Evolutionary conservation across 1,140 invertebrate species (phyloP).

Genomic region (Leptinotarsa texana): DNA sequence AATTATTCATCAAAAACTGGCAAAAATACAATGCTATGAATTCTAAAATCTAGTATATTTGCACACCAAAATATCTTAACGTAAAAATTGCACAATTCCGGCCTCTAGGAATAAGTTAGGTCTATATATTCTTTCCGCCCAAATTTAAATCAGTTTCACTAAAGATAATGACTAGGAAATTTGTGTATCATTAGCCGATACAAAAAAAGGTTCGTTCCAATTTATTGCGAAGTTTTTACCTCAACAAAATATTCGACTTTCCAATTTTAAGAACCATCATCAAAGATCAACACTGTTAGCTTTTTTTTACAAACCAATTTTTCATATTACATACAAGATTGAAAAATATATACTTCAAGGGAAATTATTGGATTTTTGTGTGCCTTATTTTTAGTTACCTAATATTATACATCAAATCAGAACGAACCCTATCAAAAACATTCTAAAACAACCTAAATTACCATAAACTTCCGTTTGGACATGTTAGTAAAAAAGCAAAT

Average conservation of each 20-base stretch:
- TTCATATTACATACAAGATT: too few species aligned
- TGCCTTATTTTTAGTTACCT: too few species aligned
- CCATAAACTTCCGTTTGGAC: not conserved
- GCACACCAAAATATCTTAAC: slow-evolving; percentile 19
- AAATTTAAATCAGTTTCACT: slow-evolving; percentile 27
- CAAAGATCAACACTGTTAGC: slow-evolving; percentile 16
- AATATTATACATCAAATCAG: too few species aligned
- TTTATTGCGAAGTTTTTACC: not conserved
- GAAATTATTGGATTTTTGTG: too few species aligned
- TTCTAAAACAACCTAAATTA: not conserved
- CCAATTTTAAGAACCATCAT: not conserved
- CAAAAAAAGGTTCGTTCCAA: slow-evolving; percentile 9
- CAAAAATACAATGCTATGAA: not conserved
- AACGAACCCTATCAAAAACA: not conserved
- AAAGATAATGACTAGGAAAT: slow-evolving; percentile 47
- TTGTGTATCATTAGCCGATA: slow-evolving; percentile 52
- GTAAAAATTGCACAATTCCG: slow-evolving; percentile 35
- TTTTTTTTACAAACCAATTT: not conserved
- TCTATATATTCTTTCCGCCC: slow-evolving; percentile 12
- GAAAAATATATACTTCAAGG: too few species aligned
- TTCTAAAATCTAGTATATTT: not conserved
- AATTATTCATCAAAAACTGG: slow-evolving; percentile 20
- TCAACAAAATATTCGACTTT: not conserved
- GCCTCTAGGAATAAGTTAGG: slow-evolving; percentile 16
- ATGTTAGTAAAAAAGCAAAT: slow-evolving; percentile 27